Conservation (phyloP, 2,797 vertebrate genomes). For the Syngnathus rostellatus region DNA sequence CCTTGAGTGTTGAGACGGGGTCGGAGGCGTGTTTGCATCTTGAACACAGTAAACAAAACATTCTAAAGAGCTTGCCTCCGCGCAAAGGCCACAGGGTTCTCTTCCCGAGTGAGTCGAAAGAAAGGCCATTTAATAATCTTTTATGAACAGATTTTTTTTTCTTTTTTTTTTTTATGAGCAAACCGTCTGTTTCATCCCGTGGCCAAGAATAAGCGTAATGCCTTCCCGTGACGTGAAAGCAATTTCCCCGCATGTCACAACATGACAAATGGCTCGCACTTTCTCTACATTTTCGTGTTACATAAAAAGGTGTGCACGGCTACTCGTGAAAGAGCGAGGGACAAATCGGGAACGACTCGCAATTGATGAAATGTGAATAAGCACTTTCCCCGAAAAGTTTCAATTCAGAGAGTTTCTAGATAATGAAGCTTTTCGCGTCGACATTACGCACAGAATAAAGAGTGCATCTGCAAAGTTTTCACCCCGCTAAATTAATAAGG, state of each 20-base stretch:
- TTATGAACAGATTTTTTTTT: background rate
- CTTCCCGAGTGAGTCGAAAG: background rate
- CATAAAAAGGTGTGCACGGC: background rate
- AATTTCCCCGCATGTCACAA: conserved; percentile 2
- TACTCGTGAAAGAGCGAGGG: background rate
- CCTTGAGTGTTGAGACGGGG: conserved; percentile 32
- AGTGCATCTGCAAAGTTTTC: background rate
- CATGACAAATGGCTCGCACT: conserved; percentile 7
- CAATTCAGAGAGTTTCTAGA: background rate
- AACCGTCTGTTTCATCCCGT: background rate
- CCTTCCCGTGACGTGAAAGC: background rate
- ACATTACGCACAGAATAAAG: conserved; percentile 10
- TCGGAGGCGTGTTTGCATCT: conserved; percentile 44
- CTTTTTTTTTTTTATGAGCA: background rate
- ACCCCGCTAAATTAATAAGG: too few species aligned
- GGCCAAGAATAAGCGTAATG: background rate
- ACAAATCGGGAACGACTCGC: conserved; percentile 1
- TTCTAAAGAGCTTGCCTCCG: conserved; percentile 30
- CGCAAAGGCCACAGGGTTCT: conserved; percentile 18
- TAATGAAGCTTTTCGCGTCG: conserved; percentile 1
- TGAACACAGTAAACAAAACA: conserved; percentile 26
- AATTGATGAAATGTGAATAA: conserved; percentile 4
- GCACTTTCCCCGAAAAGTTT: background rate
- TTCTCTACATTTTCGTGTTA: background rate
- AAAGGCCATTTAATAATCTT: conserved; percentile 1